A percentile compares a stretch with the other conserved stretches of the same genome.
phyloP scores from a whole-genome alignment of 2,797 vertebrate species.

The Todus mexicanus region DNA sequence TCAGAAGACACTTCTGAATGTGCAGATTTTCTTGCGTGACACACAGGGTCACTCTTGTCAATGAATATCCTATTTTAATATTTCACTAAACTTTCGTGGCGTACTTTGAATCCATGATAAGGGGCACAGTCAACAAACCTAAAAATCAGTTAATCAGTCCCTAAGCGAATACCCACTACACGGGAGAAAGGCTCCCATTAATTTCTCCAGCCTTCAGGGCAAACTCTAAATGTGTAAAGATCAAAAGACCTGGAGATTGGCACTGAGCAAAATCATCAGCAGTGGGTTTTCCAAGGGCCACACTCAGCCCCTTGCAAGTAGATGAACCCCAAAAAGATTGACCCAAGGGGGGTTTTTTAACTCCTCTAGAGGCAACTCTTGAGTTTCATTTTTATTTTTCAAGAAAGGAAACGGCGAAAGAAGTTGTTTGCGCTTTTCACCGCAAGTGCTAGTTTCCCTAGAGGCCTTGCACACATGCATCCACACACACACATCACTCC shows the following conservation, averaged over 20 bases:
- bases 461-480: not conserved
- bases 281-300: constrained; percentile 28
- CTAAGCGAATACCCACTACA: constrained; percentile 21
- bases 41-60: constrained; percentile 57
- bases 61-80: constrained; percentile 51
- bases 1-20: not conserved
- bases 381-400: not conserved
- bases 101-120: not conserved
- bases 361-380: not conserved
- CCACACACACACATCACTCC: not conserved
- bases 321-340: not conserved
- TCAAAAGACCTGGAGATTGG: constrained; percentile 43
- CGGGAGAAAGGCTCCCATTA: constrained; percentile 39
- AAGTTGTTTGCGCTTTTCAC: not conserved
- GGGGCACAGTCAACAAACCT: constrained; percentile 21
- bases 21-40: constrained; percentile 50
- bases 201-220: constrained; percentile 38
- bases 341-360: not conserved
- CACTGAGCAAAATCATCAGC: constrained; percentile 26
- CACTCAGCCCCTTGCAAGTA: not conserved
- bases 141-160: constrained; percentile 60
- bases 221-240: constrained; percentile 51
- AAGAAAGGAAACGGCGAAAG: not conserved
- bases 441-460: constrained; percentile 2
- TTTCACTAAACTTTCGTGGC: constrained; percentile 61